A percentile compares a stretch with the other conserved stretches of the same genome.
These are phyloP conservation scores for Metaphire vulgaris DNA, from an alignment of 1,140 invertebrate genomes.

Conservation along the genomic window DNA sequence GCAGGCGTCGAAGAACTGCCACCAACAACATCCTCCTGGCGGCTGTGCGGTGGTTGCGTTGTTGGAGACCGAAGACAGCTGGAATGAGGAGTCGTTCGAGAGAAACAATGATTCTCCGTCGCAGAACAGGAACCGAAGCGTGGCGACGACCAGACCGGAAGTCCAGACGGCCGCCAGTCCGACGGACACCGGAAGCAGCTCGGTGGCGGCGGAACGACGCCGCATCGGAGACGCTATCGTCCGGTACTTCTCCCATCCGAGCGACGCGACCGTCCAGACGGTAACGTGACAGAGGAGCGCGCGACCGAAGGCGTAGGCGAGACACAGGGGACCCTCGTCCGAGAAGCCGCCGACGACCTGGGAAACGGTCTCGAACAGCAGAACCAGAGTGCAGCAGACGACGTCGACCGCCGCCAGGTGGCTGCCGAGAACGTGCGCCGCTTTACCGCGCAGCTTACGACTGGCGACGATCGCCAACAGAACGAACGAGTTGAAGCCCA, in stretches of 20 bases:
- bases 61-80: background rate
- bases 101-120: background rate
- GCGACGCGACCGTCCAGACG: constrained; percentile 9
- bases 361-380: background rate
- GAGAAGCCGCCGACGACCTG: background rate
- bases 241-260: constrained; percentile 19
- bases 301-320: background rate
- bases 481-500: constrained; percentile 16
- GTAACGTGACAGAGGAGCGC: background rate
- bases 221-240: constrained; percentile 10
- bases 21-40: background rate
- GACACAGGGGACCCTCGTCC: background rate
- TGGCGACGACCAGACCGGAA: background rate
- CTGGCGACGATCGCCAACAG: constrained; percentile 2
- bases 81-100: too few species aligned
- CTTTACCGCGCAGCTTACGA: constrained; percentile 7
- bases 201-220: constrained; percentile 8
- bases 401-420: constrained; percentile 3
- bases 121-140: background rate
- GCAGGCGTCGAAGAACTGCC: background rate
- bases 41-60: background rate
- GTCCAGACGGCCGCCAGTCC: background rate
- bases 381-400: background rate
- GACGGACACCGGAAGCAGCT: constrained; percentile 12
- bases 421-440: background rate